Conservation (phyloP, 1,140 invertebrate genomes). For the Pachypsylla venusta region DNA sequence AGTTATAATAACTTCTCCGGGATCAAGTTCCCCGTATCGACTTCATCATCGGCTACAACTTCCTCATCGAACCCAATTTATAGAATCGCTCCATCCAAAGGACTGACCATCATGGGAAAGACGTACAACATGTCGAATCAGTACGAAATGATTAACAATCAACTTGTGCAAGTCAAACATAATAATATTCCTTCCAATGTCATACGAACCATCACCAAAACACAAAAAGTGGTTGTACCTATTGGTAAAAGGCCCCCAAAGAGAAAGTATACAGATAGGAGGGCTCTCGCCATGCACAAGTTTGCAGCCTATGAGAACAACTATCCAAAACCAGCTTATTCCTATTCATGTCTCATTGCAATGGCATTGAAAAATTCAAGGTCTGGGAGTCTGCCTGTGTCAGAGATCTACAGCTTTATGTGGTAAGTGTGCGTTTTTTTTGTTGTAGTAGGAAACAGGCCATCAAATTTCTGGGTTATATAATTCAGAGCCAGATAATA, state of each 20-base stretch:
- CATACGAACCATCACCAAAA: neutral
- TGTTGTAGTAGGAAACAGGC: no score
- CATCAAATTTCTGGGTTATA: no score
- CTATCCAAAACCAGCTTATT: conserved; percentile 95
- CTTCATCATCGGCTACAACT: neutral
- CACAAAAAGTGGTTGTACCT: neutral
- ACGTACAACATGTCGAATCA: neutral
- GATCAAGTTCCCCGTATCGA: no score
- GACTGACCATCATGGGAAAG: neutral
- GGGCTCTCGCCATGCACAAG: neutral
- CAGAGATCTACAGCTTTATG: conserved; percentile 98
- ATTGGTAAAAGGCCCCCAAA: neutral
- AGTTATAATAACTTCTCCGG: no score
- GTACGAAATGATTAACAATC: neutral
- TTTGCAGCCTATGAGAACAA: conserved; percentile 4
- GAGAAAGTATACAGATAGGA: neutral
- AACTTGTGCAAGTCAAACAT: neutral
- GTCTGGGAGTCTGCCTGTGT: conserved; percentile 85
- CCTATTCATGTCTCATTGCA: conserved; percentile 93
- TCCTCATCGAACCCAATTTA: neutral
- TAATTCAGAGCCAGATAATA: no score
- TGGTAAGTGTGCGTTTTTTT: conserved; percentile 48
- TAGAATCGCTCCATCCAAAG: neutral
- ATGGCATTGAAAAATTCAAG: conserved; percentile 93
- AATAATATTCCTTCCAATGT: conserved; percentile 5